Evolutionary conservation across 2,113 vertebrate genomes (phyloP), one percentile per base, ranked within the genome.

Genomic region (Crotalus helleri): DNA sequence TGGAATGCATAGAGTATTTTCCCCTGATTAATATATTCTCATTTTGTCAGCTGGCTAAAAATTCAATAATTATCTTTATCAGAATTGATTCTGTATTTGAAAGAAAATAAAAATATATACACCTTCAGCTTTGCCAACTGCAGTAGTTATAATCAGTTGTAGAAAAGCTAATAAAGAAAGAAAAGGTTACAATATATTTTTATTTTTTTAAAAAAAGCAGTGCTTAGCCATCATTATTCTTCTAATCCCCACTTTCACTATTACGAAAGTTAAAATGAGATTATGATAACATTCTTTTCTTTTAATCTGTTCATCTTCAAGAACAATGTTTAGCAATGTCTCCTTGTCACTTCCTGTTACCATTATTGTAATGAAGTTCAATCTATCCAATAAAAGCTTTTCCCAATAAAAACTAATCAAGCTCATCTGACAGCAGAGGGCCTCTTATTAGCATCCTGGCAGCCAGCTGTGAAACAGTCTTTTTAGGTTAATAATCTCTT

Each of bases 391-490:
- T 44, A 81, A 81, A 81, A 44, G 7, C 33, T 81, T 49, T 49
- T 57, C 88, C 53, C 58, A 90, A 51, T 44, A 9, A 46, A 49
- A 89, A 33, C 29, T 85, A 86, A 93, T 93, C 87, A 93, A 87
- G 44, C 12, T n/a, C 46, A 51, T 33, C 74, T 86, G 44, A 90
- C 33, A 85, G 15, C 23, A 86, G 49, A 46, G 61, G 17, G 12
- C 57, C n/a, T 54, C 92, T 57, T 17, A 93, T 90, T 93, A 90
- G 57, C 13, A n/a, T 90, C 46, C 46, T 55, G 49, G 81, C 89
- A 93, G 57, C 12, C 46, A 26, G 44, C 74, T 51, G 44, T n/a
- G 49, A 74, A 87, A 88, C 81, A 92, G 92, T 0, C 26, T 44
- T 9, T 59, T 57, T 0, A 5, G 55, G 0, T 0, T 23, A 85